Conservation (phyloP, 2,797 vertebrate genomes). For the Gymnoscopelus braueri region DNA sequence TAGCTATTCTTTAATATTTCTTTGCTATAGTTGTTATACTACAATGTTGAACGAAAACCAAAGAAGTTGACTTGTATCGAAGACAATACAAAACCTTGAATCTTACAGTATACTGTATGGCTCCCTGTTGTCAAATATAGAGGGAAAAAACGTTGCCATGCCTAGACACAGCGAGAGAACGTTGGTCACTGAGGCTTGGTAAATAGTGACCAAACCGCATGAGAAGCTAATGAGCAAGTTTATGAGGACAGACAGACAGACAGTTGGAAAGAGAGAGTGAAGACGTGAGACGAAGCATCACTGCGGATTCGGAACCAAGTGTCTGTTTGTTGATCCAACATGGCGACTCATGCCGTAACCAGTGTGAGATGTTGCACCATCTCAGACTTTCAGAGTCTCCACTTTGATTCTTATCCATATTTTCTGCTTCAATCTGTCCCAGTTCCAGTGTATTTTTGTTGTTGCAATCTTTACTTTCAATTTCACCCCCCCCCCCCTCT, state of each 20-base stretch:
- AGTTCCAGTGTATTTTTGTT: conserved; percentile 27
- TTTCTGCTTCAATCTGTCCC: conserved; percentile 15
- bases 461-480: conserved; percentile 49
- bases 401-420: conserved; percentile 14
- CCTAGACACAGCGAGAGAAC: conserved; percentile 7
- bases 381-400: conserved; percentile 13
- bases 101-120: too few species aligned
- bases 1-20: too few species aligned
- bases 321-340: conserved; percentile 27
- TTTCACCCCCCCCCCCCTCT: not conserved
- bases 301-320: conserved; percentile 8
- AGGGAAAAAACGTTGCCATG: not conserved
- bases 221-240: not conserved
- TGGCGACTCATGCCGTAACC: conserved; percentile 25
- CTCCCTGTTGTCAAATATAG: conserved; percentile 9
- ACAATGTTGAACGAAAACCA: too few species aligned
- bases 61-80: too few species aligned
- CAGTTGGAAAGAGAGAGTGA: not conserved
- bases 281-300: not conserved
- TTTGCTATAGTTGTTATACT: too few species aligned
- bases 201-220: conserved; percentile 37
- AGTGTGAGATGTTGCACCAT: conserved; percentile 33
- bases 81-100: too few species aligned
- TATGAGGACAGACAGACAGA: not conserved
- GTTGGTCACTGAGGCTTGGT: conserved; percentile 20